Base-by-base conservation (phyloP, 2,113 vertebrate species). In the Speoplatyrhinus poulsoni region DNA sequence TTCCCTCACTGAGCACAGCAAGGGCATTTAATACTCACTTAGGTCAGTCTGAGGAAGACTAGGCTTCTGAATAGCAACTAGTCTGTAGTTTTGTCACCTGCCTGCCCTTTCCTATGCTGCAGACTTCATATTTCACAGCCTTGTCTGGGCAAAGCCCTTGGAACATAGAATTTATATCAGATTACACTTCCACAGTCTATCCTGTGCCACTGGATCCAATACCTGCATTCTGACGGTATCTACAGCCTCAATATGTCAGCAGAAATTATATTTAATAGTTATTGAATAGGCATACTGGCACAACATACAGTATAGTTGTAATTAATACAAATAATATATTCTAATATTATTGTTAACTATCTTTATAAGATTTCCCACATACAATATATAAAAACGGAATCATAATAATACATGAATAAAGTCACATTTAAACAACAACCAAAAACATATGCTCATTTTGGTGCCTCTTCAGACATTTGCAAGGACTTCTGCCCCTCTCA, bases 41-140 rank as follows among this genome's bases (percentile, higher is more conserved):
- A 74, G 76, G 83, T 83, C 76, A 70, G 76, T 56, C 72, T 62
- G 73, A 76, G 73, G 68, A 69, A 65, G 71, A 61, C 61, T 1
- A 62, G 52, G 66, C 74, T 47, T 56, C 55, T 84, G 89, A 89
- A 89, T 90, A 85, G 77, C 79, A 88, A 89, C 81, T n/a, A 87
- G 82, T 60, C 67, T 52, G 65, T 77, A 52, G 84, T 82, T 65
- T 70, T 54, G 72, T 89, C 87, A 87, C 76, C 72, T 87, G 83
- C 76, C 72, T 87, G 83, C 75, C 83, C 83, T 85, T 86, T 86
- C 83, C 83, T 80, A 73, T 79, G 67, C 72, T 67, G 48, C 58
- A 10, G 70, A 82, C 81, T 87, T 84, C 78, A 86, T 87, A 81
- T 81, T 89, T 87, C 85, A 88, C 75, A 57, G 70, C 59, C 77